Conservation (phyloP, 2,888 invertebrate species). For the Busseola fusca region DNA sequence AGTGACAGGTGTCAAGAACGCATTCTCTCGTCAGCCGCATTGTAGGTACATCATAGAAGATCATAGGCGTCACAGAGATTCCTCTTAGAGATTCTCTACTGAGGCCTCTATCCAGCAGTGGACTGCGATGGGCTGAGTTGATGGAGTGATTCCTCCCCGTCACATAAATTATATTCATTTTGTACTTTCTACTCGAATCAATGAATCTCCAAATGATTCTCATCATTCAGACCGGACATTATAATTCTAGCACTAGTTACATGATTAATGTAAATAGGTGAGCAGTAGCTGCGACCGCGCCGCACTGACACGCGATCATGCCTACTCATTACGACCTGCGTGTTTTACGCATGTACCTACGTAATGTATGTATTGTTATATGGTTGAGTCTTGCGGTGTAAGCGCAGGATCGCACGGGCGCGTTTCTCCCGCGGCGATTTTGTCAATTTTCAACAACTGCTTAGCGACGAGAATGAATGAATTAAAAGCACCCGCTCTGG, state of each 20-base stretch:
- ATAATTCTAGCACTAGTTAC: constrained; percentile 40
- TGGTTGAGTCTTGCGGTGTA: not conserved
- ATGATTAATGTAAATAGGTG: constrained; percentile 56
- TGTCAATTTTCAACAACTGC: not conserved
- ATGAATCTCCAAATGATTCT: constrained; percentile 9
- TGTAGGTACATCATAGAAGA: too few relatives aligned
- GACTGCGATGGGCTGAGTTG: not conserved
- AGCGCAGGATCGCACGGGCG: not conserved
- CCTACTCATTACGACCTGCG: constrained; percentile 44
- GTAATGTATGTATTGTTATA: not conserved
- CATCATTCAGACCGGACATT: constrained; percentile 15
- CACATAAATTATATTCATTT: not conserved
- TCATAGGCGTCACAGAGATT: not conserved
- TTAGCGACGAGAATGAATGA: not conserved
- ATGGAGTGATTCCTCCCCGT: not conserved
- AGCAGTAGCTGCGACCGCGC: constrained; percentile 35
- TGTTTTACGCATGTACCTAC: constrained; percentile 13
- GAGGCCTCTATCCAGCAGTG: not conserved
- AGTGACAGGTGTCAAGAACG: not conserved
- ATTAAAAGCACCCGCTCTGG: too few relatives aligned
- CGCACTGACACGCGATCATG: constrained; percentile 47
- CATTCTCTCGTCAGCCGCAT: not conserved
- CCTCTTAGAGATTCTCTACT: not conserved
- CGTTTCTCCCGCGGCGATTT: too few relatives aligned
- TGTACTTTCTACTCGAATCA: constrained; percentile 6